Conservation (phyloP, 2,888 invertebrate species). For the Ennomos erosarius region DNA sequence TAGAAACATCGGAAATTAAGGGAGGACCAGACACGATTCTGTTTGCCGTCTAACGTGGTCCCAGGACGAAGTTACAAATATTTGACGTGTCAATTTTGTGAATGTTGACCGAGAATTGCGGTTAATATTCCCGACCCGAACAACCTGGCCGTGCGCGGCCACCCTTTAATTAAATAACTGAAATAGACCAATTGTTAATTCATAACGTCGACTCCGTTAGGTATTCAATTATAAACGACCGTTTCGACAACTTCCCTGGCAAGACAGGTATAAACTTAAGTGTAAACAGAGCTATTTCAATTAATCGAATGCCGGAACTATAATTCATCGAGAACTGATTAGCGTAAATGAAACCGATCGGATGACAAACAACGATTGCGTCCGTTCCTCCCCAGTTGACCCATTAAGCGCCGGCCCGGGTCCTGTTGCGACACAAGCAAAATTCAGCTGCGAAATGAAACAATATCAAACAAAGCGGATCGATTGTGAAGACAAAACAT, state of each 20-base stretch:
- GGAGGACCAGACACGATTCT: conserved; percentile 84
- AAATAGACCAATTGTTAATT: conserved; percentile 80
- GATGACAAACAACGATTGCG: conserved; percentile 32
- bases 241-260: conserved; percentile 30
- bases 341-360: conserved; percentile 34
- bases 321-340: conserved; percentile 35
- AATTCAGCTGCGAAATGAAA: conserved; percentile 57
- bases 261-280: conserved; percentile 36
- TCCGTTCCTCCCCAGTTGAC: conserved; percentile 30
- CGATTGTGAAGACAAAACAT: conserved; percentile 75
- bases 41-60: conserved; percentile 84
- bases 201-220: conserved; percentile 63
- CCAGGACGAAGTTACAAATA: conserved; percentile 85
- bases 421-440: conserved; percentile 48
- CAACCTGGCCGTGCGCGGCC: conserved; percentile 70
- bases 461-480: conserved; percentile 68
- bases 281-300: conserved; percentile 40
- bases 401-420: conserved; percentile 44
- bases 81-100: conserved; percentile 86
- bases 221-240: conserved; percentile 57
- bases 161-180: conserved; percentile 82
- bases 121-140: conserved; percentile 82
- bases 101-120: conserved; percentile 85
- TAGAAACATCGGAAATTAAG: conserved; percentile 84
- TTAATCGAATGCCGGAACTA: conserved; percentile 35